phyloP scores from a whole-genome alignment of 2,113 vertebrate species.

The Passer montanus region DNA sequence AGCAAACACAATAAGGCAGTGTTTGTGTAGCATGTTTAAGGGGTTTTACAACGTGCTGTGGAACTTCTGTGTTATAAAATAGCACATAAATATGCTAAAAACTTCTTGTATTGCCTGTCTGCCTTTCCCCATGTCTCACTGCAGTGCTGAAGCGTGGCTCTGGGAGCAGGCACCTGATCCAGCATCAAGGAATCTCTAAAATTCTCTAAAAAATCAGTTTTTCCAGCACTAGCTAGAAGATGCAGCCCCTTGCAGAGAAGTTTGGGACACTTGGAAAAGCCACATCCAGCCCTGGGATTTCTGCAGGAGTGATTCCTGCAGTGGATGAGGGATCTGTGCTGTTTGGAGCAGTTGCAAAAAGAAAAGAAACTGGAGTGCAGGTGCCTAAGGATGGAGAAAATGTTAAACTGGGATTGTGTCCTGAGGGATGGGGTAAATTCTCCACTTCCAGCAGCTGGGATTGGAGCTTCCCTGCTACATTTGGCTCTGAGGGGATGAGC shows the following conservation, averaged over 20 bases:
- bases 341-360: background rate
- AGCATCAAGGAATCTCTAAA: background rate
- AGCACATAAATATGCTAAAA: background rate
- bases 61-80: background rate
- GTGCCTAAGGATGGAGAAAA: background rate
- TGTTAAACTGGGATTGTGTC: fast-evolving
- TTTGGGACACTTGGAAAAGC: background rate
- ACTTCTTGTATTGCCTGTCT: background rate
- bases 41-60: background rate
- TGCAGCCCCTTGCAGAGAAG: background rate
- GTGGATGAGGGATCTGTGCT: background rate
- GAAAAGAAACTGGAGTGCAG: background rate
- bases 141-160: background rate
- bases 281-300: background rate
- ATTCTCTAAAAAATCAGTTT: background rate
- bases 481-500: background rate
- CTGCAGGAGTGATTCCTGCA: background rate
- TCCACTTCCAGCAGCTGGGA: background rate
- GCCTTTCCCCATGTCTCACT: background rate
- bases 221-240: background rate
- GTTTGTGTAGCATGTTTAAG: background rate
- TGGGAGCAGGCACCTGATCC: background rate
- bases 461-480: background rate
- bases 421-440: background rate
- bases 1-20: background rate